Evolutionary conservation across 2,113 vertebrate species (phyloP), one percentile per base, ranked within the genome.

Genomic region (Urocitellus parryii): DNA sequence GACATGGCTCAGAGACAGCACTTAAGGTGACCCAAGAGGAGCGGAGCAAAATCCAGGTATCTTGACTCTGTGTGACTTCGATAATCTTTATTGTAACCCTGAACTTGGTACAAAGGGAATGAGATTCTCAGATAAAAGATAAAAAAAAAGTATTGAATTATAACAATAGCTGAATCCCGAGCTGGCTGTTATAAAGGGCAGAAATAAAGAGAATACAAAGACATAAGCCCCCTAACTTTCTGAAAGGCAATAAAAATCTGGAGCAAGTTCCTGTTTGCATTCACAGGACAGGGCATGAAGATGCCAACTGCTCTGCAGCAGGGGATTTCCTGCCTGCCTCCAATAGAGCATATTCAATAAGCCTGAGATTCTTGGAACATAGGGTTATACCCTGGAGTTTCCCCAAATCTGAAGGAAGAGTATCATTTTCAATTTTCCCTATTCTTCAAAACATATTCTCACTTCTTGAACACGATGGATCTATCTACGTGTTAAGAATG

Each of bases 301-400:
- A 39, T 79, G 61, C 2, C 37, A 67, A 73, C 45, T 13, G 0
- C 29, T 70, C n/a, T 56, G 29, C 37, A 82, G 39, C 24, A 8
- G 90, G 48, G 63, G 81, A 37, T 86, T 95, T 93, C 88, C 63
- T 39, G 65, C n/a, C 37, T 83, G 12, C 29, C 24, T 95, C 61
- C 5, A 20, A 18, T n/a, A 53, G 10, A 70, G 42, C 22, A 67
- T 14, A 45, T 67, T 56, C 51, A 53, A 48, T 1, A 68, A 53
- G 27, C 2, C 58, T 78, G 34, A 58, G 68, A 72, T 82, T 95
- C 74, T 78, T 86, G 65, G 68, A 78, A 91, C 42, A 72, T 2
- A 68, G 22, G 11, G 0, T 95, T 87, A 25, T 20, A 81, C 34
- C 53, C 68, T 67, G 74, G 82, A 81, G 29, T 95, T 91, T 85